A percentile compares a stretch with the other conserved stretches of the same genome.
Evolutionary conservation across 2,888 invertebrate species (phyloP).

Genomic region (Adelognathus sp.): DNA sequence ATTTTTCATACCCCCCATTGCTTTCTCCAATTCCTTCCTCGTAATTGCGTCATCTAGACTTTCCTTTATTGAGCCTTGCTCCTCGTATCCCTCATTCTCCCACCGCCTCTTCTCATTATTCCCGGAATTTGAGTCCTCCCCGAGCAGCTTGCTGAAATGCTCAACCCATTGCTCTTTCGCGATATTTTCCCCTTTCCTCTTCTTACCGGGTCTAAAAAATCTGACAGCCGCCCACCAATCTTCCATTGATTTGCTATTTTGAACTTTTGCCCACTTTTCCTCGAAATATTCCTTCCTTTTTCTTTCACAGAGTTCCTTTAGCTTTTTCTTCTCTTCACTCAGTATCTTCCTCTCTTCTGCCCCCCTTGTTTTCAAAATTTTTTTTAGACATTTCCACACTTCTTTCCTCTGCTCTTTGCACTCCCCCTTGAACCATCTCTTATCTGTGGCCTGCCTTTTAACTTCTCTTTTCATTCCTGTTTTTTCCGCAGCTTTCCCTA

Average conservation of each 20-base stretch:
- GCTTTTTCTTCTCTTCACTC: background rate
- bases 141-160: background rate
- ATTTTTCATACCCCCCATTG: background rate
- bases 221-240: constrained; percentile 6
- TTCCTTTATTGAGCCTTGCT: background rate
- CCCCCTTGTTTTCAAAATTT: background rate
- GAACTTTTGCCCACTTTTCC: background rate
- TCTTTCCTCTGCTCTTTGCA: background rate
- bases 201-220: background rate
- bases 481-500: background rate
- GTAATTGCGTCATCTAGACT: background rate
- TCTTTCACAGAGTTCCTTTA: background rate
- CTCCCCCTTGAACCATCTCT: background rate
- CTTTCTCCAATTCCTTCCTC: background rate
- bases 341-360: background rate
- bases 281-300: background rate
- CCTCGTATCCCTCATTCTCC: background rate
- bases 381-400: background rate
- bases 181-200: background rate
- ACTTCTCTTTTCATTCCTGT: background rate
- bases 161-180: background rate
- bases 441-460: background rate
- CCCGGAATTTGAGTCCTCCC: background rate
- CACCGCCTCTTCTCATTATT: background rate
- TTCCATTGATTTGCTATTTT: background rate